A percentile compares a stretch with the other conserved stretches of the same genome.
phyloP scores from a whole-genome alignment of 2,113 vertebrate genomes.

The Bostrychus sinensis region DNA sequence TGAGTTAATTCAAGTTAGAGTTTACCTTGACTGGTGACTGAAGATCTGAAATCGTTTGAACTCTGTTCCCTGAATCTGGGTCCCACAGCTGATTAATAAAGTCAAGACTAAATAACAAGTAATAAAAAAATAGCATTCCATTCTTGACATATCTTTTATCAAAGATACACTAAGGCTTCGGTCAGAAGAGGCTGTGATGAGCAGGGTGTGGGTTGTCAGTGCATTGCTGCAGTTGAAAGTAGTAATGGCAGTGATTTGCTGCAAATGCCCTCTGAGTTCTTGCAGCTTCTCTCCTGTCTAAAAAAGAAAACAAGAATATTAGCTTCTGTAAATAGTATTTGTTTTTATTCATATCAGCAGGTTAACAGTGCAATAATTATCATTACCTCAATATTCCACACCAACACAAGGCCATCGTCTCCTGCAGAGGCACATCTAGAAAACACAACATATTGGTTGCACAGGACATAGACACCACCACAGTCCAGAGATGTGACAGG shows the following conservation, averaged over 20 bases:
- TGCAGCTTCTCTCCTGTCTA: constrained; percentile 91
- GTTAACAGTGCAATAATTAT: background rate
- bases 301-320: background rate
- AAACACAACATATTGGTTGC: constrained; percentile 9
- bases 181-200: constrained; percentile 93
- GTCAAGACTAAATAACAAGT: constrained; percentile 64
- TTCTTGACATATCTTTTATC: background rate
- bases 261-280: constrained; percentile 89
- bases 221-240: constrained; percentile 72
- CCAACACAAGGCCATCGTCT: constrained; percentile 90
- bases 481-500: constrained; percentile 11
- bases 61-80: constrained; percentile 83
- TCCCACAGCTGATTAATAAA: constrained; percentile 86
- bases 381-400: constrained; percentile 91
- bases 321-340: constrained; percentile 4
- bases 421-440: constrained; percentile 93
- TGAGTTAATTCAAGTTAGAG: background rate
- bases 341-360: too few species aligned
- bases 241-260: constrained; percentile 91
- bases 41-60: constrained; percentile 88
- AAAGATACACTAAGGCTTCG: constrained; percentile 93
- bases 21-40: constrained; percentile 94
- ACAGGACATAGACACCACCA: constrained; percentile 1
- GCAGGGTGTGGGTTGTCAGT: constrained; percentile 67
- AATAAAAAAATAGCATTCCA: background rate